Conservation (phyloP, 2,797 vertebrate species). For the Gouania willdenowi region DNA sequence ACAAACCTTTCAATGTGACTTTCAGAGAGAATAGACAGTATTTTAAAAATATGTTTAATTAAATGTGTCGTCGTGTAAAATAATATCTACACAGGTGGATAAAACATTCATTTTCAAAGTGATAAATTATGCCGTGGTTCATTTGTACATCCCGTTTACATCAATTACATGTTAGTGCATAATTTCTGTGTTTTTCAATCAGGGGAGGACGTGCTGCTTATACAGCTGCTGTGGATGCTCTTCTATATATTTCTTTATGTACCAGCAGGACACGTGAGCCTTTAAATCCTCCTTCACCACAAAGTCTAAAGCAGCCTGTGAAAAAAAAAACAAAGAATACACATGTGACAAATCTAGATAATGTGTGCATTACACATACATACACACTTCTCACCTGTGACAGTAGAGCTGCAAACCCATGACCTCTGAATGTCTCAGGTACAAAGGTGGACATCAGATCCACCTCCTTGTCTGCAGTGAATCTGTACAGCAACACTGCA, state of each 20-base stretch:
- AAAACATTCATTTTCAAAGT: too few species aligned
- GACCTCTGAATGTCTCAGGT: slow-evolving; percentile 57
- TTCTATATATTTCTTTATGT: slow-evolving; percentile 68
- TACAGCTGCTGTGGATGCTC: slow-evolving; percentile 49
- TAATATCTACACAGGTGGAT: too few species aligned
- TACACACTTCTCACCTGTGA: slow-evolving; percentile 56
- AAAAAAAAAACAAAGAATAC: not conserved
- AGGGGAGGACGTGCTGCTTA: slow-evolving; percentile 37
- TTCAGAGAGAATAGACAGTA: too few species aligned
- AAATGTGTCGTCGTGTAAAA: too few species aligned
- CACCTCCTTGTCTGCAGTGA: slow-evolving; percentile 54
- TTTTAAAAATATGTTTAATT: too few species aligned
- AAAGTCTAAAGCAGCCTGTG: slow-evolving; percentile 73
- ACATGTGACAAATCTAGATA: too few species aligned
- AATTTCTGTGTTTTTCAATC: too few species aligned
- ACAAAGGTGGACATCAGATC: slow-evolving; percentile 69
- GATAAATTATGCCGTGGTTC: too few species aligned
- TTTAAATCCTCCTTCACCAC: slow-evolving; percentile 66
- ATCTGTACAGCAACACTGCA: slow-evolving; percentile 60
- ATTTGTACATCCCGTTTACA: too few species aligned
- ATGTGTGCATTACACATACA: too few species aligned
- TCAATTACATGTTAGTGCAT: too few species aligned
- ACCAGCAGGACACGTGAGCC: slow-evolving; percentile 71
- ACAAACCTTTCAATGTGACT: too few species aligned
- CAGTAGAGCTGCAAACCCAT: slow-evolving; percentile 65